Base-by-base conservation (phyloP, 2,113 vertebrate genomes). In the Mormyrus iriodes region DNA sequence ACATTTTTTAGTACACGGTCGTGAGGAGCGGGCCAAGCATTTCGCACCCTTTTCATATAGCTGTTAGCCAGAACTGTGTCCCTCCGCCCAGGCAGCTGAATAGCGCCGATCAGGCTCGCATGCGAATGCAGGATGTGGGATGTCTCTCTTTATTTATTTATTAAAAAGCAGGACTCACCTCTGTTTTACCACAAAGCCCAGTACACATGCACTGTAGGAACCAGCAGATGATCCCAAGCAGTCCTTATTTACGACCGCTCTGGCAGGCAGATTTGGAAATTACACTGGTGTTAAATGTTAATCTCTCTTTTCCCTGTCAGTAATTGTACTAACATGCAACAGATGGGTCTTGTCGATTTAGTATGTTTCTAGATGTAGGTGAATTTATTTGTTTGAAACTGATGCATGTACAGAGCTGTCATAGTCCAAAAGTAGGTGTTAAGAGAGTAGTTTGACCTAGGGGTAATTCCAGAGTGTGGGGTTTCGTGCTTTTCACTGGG, bases 341-440 rank as follows among this genome's bases (percentile, higher is more conserved):
- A 92, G 91, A 91, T 91, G 91, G 82, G 85, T 88, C 90, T 90
- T 90, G 91, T 91, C 90, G 89, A 91, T 88, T 88, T 48, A 21
- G 90, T 31, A 49, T 53, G 53, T 90, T 90, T 79, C 73, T 88
- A 88, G 58, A 73, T 91, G 83, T 42, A 85, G 2, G 17, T 13
- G 46, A 53, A 86, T 91, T 90, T 91, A 86, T 93, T 92, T 90
- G 84, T 89, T 88, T 89, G 55, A 87, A 88, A 87, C 21, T 8
- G 15, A 44, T 82, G 39, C 24, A 19, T 88, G 85, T 86, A 52
- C 27, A 13, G 27, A 48, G 17, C 17, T 79, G 17, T 31, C 8
- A 48, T 6, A 7, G 44, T 39, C 15, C 24, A 49, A 27, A 35
- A 52, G 65, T 88, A 79, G 48, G 69, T 88, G 88, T 79, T 27